Conservation (phyloP, 2,797 vertebrate species). For the Typhlichthys eigenmanni region DNA sequence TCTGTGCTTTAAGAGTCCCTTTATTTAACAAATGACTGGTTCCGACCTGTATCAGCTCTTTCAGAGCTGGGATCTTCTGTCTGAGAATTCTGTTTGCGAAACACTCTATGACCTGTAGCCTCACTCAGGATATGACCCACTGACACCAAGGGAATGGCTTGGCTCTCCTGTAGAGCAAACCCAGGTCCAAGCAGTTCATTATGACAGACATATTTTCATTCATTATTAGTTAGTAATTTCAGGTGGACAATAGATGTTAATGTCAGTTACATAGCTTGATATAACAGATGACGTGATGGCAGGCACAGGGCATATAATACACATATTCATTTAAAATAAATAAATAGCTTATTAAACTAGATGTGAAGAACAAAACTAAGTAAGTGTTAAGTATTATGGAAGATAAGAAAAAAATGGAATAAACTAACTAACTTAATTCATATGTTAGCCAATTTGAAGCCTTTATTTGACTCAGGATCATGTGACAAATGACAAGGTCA, state of each 20-base stretch:
- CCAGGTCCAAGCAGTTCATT: neutral
- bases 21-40: neutral
- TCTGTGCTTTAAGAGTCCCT: neutral
- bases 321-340: too few species aligned
- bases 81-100: constrained; percentile 71
- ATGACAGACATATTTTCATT: neutral
- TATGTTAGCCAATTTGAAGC: too few species aligned
- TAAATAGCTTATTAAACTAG: neutral
- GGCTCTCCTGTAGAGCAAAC: constrained; percentile 79
- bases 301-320: too few species aligned
- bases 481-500: too few species aligned
- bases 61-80: constrained; percentile 69
- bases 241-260: too few species aligned
- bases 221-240: too few species aligned
- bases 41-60: constrained; percentile 72
- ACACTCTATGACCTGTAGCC: constrained; percentile 45
- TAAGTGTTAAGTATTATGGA: neutral
- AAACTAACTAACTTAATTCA: too few species aligned
- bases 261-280: too few species aligned
- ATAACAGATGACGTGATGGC: too few species aligned
- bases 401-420: too few species aligned
- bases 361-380: neutral
- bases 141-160: constrained; percentile 83
- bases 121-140: constrained; percentile 80
- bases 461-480: too few species aligned